phyloP scores from a whole-genome alignment of 2,888 invertebrate genomes.

The Limnephilus lunatus region DNA sequence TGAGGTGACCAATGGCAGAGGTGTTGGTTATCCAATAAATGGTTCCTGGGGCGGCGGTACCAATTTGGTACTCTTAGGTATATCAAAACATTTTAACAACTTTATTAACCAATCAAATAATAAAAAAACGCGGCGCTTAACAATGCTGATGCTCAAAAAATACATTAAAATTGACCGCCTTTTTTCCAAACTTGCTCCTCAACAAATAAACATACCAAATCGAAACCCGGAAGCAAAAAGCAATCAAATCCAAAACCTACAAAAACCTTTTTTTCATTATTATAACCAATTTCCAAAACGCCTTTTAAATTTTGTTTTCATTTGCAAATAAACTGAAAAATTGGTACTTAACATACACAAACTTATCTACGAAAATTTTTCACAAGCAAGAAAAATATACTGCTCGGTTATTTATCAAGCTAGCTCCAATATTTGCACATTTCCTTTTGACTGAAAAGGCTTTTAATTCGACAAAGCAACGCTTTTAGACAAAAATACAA shows the following conservation, averaged over 20 bases:
- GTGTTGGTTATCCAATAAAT: too few relatives aligned
- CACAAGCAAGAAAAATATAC: background rate
- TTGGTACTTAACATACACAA: background rate
- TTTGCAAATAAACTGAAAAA: background rate
- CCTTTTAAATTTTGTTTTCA: background rate
- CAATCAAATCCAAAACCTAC: background rate
- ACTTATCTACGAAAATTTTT: background rate
- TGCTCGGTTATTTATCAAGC: background rate
- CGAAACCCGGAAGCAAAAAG: background rate
- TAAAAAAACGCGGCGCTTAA: too few relatives aligned
- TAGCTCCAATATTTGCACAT: background rate
- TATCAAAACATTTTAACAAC: too few relatives aligned
- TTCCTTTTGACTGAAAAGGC: background rate
- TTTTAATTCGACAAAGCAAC: background rate
- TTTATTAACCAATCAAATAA: too few relatives aligned
- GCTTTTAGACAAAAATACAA: slow-evolving; percentile 2
- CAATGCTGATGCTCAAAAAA: too few relatives aligned
- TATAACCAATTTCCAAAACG: background rate
- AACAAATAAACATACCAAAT: background rate
- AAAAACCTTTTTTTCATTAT: background rate
- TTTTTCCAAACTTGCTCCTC: background rate
- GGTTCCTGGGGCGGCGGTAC: too few relatives aligned
- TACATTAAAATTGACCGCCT: too few relatives aligned
- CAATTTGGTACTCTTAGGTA: too few relatives aligned
- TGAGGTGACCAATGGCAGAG: too few relatives aligned